These are phyloP conservation scores for Maniola jurtina DNA, from an alignment of 1,140 invertebrate species.

Conservation along the genomic window DNA sequence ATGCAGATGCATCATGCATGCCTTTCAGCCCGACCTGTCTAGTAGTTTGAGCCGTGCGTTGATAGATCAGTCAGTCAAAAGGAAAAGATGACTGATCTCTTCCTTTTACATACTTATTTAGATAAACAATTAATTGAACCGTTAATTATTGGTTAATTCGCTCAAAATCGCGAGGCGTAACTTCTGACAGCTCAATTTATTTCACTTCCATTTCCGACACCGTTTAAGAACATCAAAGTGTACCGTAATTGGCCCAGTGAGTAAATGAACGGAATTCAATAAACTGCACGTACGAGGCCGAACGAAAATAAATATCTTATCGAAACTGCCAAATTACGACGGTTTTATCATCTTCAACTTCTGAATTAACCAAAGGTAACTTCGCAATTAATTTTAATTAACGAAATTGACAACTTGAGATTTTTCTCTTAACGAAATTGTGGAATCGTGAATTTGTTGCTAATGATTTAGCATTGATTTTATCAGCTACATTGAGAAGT, in stretches of 20 bases:
- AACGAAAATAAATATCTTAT: slow-evolving; percentile 38
- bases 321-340: slow-evolving; percentile 17
- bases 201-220: slow-evolving; percentile 53
- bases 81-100: no score
- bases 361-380: slow-evolving; percentile 9
- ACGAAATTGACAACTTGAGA: neutral
- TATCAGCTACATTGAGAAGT: neutral
- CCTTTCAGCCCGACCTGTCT: no score
- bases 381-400: slow-evolving; percentile 13
- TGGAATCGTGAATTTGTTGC: neutral
- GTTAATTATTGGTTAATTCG: slow-evolving; percentile 36
- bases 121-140: neutral
- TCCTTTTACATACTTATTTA: no score
- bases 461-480: neutral
- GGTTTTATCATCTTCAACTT: slow-evolving; percentile 19
- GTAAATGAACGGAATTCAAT: slow-evolving; percentile 54
- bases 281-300: slow-evolving; percentile 27
- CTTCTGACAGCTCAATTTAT: slow-evolving; percentile 62
- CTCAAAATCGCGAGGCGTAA: slow-evolving; percentile 36
- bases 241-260: slow-evolving; percentile 53
- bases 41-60: no score
- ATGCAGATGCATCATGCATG: no score
- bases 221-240: slow-evolving; percentile 67
- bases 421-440: neutral
- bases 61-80: no score